A percentile compares a stretch with the other conserved stretches of the same genome.
Conservation (phyloP, 2,797 vertebrate species). For the Acanthornis magna region DNA sequence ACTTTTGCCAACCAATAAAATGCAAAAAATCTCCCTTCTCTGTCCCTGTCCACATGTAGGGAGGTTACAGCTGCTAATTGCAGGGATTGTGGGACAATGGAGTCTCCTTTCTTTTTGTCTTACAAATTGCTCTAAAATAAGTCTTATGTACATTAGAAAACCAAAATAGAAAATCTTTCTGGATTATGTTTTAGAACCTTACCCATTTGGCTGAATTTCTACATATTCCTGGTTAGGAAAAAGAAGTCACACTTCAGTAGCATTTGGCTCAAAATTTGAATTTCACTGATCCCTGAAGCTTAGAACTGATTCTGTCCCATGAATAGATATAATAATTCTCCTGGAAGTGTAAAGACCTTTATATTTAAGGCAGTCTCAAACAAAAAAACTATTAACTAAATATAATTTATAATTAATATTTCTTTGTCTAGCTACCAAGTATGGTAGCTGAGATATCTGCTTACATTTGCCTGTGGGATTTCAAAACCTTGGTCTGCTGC, state of each 20-base stretch:
- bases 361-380: neutral
- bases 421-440: neutral
- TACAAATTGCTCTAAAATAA: neutral
- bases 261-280: neutral
- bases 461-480: neutral
- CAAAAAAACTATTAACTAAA: neutral
- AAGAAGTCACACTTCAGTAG: neutral
- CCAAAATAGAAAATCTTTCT: neutral
- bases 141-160: neutral
- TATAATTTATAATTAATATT: neutral
- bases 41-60: accelerated
- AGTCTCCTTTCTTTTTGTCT: neutral
- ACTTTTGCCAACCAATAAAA: neutral
- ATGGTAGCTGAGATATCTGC: neutral
- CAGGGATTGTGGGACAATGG: neutral
- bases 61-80: neutral
- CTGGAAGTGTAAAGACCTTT: neutral
- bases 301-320: neutral
- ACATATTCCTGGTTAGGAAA: neutral
- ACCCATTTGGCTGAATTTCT: neutral
- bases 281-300: neutral
- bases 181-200: neutral
- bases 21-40: neutral
- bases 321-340: neutral
- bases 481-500: neutral